Conservation (phyloP, 92 coral and sea anemone species). For the Heliopora coerulea region DNA sequence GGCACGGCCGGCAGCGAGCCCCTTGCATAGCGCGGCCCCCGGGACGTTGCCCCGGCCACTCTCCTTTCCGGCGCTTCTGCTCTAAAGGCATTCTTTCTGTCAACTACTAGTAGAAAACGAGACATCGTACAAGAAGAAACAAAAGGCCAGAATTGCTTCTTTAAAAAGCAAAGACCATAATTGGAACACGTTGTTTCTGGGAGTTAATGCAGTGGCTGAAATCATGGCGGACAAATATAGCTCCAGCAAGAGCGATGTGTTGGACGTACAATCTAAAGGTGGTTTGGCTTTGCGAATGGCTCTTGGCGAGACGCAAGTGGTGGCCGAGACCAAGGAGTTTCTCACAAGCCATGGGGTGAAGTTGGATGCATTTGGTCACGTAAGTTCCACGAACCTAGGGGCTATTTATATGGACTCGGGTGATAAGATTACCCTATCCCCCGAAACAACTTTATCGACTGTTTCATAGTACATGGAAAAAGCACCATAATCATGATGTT, state of each 20-base stretch:
- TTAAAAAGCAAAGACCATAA: slow-evolving; percentile 83
- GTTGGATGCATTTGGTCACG: slow-evolving; percentile 98
- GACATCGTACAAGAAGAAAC: slow-evolving; percentile 73
- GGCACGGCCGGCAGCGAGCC: too few relatives aligned
- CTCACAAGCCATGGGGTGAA: slow-evolving; percentile 80
- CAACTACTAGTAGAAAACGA: neutral
- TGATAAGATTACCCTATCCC: too few relatives aligned
- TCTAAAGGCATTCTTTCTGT: neutral
- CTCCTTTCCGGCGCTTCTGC: too few relatives aligned
- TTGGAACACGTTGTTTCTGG: slow-evolving; percentile 95
- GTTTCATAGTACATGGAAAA: too few relatives aligned
- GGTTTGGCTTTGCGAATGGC: slow-evolving; percentile 98
- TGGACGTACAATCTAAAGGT: slow-evolving; percentile 79
- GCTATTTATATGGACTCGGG: too few relatives aligned
- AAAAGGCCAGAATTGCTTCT: slow-evolving; percentile 65
- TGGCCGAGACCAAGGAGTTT: slow-evolving; percentile 94
- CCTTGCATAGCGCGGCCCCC: too few relatives aligned
- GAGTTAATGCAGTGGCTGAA: slow-evolving; percentile 93
- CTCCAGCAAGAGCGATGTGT: slow-evolving; percentile 80
- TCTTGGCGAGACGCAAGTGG: slow-evolving; percentile 95
- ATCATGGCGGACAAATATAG: slow-evolving; percentile 94
- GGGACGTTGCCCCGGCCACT: too few relatives aligned
- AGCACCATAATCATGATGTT: too few relatives aligned
- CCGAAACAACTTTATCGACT: too few relatives aligned
- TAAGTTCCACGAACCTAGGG: slow-evolving; percentile 41